phyloP scores from a whole-genome alignment of 1,140 invertebrate species.

The Battus philenor region DNA sequence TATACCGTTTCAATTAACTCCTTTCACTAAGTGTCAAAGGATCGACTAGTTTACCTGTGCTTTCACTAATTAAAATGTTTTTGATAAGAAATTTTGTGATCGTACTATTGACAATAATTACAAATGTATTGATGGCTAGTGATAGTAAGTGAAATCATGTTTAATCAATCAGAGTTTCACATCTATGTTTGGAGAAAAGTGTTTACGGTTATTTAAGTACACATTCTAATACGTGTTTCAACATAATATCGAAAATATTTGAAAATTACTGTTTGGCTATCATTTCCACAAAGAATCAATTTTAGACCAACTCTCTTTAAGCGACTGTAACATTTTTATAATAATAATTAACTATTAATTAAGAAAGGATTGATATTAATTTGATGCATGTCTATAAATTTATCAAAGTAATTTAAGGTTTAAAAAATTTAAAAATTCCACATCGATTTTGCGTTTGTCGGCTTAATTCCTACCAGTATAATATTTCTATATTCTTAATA shows the following conservation, averaged over 20 bases:
- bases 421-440: no score
- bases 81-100: background rate
- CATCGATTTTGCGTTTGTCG: no score
- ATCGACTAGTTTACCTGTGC: background rate
- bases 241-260: background rate
- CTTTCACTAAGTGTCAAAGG: background rate
- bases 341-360: no score
- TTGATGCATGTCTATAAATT: no score
- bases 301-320: background rate
- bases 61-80: background rate
- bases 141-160: slow-evolving; percentile 1
- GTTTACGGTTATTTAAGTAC: background rate
- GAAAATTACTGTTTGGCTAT: background rate
- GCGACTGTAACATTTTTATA: no score
- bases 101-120: background rate
- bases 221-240: background rate
- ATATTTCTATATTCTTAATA: no score
- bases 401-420: no score
- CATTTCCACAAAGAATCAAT: background rate
- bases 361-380: no score
- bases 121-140: background rate
- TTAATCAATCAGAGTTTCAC: background rate
- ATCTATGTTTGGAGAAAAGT: background rate
- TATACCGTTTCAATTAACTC: background rate
- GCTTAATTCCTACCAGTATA: no score